A percentile compares a stretch with the other conserved stretches of the same genome.
Conservation (phyloP, 2,888 invertebrate genomes). For the Heliothis peltigera region DNA sequence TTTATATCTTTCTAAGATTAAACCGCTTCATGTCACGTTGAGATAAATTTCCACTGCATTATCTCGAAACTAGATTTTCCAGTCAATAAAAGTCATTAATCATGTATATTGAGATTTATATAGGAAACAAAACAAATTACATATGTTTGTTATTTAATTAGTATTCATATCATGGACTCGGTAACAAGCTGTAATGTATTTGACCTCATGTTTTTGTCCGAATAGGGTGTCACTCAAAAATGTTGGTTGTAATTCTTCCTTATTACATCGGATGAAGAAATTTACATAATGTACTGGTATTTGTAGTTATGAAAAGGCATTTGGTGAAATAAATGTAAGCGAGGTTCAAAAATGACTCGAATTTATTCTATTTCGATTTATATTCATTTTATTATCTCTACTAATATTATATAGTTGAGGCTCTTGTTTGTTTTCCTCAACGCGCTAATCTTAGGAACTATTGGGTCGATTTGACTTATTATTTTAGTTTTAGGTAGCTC, state of each 20-base stretch:
- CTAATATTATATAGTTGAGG: too few relatives aligned
- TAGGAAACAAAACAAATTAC: conserved; percentile 12
- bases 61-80: conserved; percentile 26
- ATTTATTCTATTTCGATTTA: too few relatives aligned
- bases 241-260: conserved; percentile 32
- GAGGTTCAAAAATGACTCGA: too few relatives aligned
- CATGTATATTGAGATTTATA: conserved; percentile 10
- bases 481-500: too few relatives aligned
- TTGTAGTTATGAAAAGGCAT: conserved; percentile 5
- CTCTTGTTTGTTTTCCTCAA: too few relatives aligned
- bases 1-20: conserved; percentile 14
- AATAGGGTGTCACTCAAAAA: conserved; percentile 15
- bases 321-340: not conserved
- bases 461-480: too few relatives aligned
- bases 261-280: not conserved
- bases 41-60: conserved; percentile 42
- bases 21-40: conserved; percentile 26
- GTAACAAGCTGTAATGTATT: conserved; percentile 27
- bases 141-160: conserved; percentile 4
- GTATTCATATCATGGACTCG: conserved; percentile 24
- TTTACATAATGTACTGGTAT: conserved; percentile 1
- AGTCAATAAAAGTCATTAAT: conserved; percentile 5
- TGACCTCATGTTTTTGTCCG: conserved; percentile 32
- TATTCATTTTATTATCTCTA: not conserved
- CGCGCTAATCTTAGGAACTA: too few relatives aligned